These are phyloP conservation scores for Frankliniella intonsa DNA, from an alignment of 2,888 invertebrate species.

Conservation along the genomic window DNA sequence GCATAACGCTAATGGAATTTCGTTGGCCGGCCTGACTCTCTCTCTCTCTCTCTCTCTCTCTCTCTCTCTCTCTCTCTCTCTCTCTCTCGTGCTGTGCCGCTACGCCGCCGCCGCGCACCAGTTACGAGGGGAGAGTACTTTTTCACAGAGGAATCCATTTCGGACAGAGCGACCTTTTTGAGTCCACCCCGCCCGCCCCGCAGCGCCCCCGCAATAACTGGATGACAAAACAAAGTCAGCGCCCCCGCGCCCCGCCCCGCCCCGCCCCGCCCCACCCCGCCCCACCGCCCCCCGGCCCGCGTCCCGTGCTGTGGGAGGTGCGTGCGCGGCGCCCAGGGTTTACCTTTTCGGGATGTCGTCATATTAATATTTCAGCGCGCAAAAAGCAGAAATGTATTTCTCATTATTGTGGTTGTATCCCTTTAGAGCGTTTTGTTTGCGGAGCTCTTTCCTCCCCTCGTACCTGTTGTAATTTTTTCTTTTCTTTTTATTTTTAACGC, in stretches of 20 bases:
- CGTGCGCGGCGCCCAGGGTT: too few species aligned
- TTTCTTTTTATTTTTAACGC: too few species aligned
- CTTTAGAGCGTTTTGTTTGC: too few species aligned
- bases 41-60: neutral
- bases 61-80: conserved; percentile 20
- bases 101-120: neutral
- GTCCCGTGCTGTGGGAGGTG: neutral
- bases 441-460: too few species aligned
- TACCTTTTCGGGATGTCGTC: too few species aligned
- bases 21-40: neutral
- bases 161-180: neutral
- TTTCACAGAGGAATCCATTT: neutral
- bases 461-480: too few species aligned
- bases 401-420: too few species aligned
- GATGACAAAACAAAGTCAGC: conserved; percentile 27
- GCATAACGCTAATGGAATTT: conserved; percentile 11
- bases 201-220: conserved; percentile 21
- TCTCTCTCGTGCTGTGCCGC: conserved; percentile 24
- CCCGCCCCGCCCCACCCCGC: neutral
- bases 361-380: too few species aligned
- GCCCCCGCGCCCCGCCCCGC: too few species aligned
- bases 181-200: conserved; percentile 22
- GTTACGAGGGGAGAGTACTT: neutral
- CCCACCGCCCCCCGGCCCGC: neutral
- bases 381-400: too few species aligned